phyloP scores from a whole-genome alignment of 2,797 vertebrate species.

The Coregonus ussuriensis region DNA sequence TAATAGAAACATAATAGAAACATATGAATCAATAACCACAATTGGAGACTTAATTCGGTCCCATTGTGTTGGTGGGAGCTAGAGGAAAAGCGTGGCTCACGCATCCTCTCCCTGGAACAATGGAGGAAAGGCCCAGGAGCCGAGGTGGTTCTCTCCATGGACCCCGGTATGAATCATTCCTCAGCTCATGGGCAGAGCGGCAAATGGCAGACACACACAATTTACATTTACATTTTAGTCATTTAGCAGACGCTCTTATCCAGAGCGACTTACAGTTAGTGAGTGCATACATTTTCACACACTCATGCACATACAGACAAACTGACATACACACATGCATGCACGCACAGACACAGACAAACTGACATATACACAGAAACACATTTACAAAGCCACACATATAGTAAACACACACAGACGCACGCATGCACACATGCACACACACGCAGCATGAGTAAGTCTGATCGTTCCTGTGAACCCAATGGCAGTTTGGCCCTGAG shows the following conservation, averaged over 20 bases:
- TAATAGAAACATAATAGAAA: slow-evolving; percentile 67
- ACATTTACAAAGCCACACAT: background rate
- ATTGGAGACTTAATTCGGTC: slow-evolving; percentile 58
- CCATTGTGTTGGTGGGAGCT: slow-evolving; percentile 69
- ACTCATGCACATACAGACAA: background rate
- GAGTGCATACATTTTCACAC: too few relatives aligned
- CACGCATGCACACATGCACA: background rate
- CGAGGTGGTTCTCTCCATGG: slow-evolving; percentile 58
- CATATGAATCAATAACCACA: slow-evolving; percentile 68
- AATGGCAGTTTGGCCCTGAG: background rate
- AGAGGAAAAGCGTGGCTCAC: slow-evolving; percentile 58
- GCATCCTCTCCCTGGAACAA: slow-evolving; percentile 72
- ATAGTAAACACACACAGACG: background rate
- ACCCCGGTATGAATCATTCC: slow-evolving; percentile 72
- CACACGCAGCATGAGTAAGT: background rate
- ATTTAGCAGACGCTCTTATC: too few relatives aligned
- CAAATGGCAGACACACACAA: slow-evolving; percentile 7
- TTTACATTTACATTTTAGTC: too few relatives aligned
- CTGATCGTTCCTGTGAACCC: background rate
- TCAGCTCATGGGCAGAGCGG: slow-evolving; percentile 71
- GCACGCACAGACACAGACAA: background rate
- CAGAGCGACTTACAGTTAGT: too few relatives aligned
- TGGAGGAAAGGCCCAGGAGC: slow-evolving; percentile 57
- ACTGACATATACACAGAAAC: background rate
- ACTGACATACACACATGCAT: background rate